Evolutionary conservation across 2,113 vertebrate species (phyloP), one percentile per base, ranked within the genome.

Genomic region (Capra hircus): DNA sequence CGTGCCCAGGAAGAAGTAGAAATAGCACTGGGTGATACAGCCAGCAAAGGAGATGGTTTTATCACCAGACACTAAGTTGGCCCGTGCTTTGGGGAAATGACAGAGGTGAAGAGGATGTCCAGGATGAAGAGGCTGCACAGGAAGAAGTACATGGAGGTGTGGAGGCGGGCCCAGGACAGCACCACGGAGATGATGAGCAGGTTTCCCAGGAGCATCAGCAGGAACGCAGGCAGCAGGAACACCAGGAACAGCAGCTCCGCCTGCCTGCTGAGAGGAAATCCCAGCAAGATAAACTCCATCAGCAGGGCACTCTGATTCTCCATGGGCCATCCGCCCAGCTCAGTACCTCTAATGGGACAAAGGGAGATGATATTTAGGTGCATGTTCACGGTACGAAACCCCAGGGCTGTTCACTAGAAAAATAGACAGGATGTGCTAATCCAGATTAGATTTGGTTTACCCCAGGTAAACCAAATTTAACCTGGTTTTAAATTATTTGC

Each of bases 121-220:
- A 93, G 86, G 28, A 95, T 64, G 25, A 97, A 97, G 67, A 98
- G 85, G 33, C 83, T 95, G 50, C 95, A 89, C 64, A 97, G 94
- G 64, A 98, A 98, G 33, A 96, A 96, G 77, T 94, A 90, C 97
- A 97, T 93, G 10, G 92, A 90, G 19, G 40, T 92, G 33, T 92
- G 87, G 28, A 97, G 90, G 80, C 2, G 2, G 13, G 55, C 74
- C 71, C 92, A 60, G n/a, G 53, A 89, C 33, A 53, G 43, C 64
- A 97, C 53, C 14, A 48, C 60, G 9, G 71, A 78, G 55, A 96
- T 78, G 64, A 98, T 93, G 21, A 97, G 57, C 21, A 93, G 74
- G 91, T 97, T 98, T 16, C 94, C 92, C 8, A 91, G 45, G 7
- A 97, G 71, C 5, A 67, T 94, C 89, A 88, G n/a, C 74, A 97